Percentiles rank a stretch among this genome's conserved stretches.
Evolutionary conservation across 1,140 invertebrate species (phyloP).

Genomic region (Drosophila serrata): DNA sequence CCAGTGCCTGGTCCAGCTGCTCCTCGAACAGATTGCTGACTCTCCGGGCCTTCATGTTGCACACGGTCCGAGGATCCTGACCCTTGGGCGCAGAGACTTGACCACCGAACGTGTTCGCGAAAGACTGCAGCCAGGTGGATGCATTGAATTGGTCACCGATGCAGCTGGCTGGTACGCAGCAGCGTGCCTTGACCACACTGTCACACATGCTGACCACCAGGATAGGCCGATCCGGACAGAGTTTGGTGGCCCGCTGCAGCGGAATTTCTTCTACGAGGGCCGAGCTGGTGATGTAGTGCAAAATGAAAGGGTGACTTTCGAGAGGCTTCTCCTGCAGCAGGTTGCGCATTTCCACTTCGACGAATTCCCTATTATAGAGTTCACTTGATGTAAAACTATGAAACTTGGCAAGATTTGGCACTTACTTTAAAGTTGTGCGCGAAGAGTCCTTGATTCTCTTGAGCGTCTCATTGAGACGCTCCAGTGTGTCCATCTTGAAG

Average conservation of each 20-base stretch:
- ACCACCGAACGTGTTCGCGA: slow-evolving; percentile 86
- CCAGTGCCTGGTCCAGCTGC: slow-evolving; percentile 86
- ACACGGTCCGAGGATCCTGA: slow-evolving; percentile 86
- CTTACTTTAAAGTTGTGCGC: slow-evolving; percentile 85
- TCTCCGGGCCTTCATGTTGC: slow-evolving; percentile 87
- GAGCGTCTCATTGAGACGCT: slow-evolving; percentile 83
- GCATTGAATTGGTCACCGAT: slow-evolving; percentile 87
- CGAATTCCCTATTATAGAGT: slow-evolving; percentile 81
- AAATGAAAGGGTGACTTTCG: slow-evolving; percentile 86
- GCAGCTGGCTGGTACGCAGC: slow-evolving; percentile 88
- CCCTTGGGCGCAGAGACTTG: slow-evolving; percentile 85
- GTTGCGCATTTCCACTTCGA: slow-evolving; percentile 87
- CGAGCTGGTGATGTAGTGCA: slow-evolving; percentile 87
- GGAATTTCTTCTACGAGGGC: slow-evolving; percentile 86
- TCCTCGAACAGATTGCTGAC: slow-evolving; percentile 86
- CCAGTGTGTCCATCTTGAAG: slow-evolving; percentile 85
- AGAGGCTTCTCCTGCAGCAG: slow-evolving; percentile 82
- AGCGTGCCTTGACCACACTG: slow-evolving; percentile 87
- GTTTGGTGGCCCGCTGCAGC: slow-evolving; percentile 87
- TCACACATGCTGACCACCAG: slow-evolving; percentile 88
- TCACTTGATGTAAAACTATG: not conserved
- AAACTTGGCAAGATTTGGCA: accelerated
- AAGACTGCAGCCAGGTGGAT: slow-evolving; percentile 87
- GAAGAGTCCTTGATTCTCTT: slow-evolving; percentile 84
- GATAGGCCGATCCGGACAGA: slow-evolving; percentile 87